Percentiles rank a stretch among this genome's conserved stretches.
phyloP scores from a whole-genome alignment of 2,113 vertebrate species.

The Carollia perspicillata region DNA sequence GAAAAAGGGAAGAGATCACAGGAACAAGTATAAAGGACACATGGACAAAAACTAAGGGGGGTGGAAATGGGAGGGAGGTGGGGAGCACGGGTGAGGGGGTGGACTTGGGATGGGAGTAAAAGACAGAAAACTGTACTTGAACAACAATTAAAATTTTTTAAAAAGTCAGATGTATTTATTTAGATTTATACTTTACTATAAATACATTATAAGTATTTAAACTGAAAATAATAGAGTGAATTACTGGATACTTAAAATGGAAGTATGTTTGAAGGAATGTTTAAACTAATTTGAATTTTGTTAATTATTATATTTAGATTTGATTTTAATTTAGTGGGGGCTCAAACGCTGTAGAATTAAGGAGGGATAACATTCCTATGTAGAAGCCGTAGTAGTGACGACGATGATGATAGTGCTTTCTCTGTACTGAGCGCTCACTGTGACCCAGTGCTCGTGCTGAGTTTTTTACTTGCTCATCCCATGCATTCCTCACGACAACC shows the following conservation, averaged over 20 bases:
- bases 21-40: no score
- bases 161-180: neutral
- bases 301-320: slow-evolving; percentile 13
- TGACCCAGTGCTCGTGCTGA: neutral
- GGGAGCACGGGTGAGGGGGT: no score
- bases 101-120: no score
- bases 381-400: neutral
- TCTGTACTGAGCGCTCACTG: neutral
- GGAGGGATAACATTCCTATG: neutral
- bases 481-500: neutral
- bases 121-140: no score
- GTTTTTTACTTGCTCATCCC: neutral
- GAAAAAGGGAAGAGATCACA: no score
- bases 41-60: no score
- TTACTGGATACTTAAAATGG: neutral
- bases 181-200: neutral
- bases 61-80: no score
- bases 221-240: neutral
- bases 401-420: neutral
- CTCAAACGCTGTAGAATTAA: neutral
- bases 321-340: neutral
- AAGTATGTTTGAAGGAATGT: neutral
- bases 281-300: neutral
- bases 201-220: neutral
- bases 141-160: no score